These are phyloP conservation scores for Drosophila bipectinata DNA, from an alignment of 1,140 invertebrate species.

Conservation along the genomic window DNA sequence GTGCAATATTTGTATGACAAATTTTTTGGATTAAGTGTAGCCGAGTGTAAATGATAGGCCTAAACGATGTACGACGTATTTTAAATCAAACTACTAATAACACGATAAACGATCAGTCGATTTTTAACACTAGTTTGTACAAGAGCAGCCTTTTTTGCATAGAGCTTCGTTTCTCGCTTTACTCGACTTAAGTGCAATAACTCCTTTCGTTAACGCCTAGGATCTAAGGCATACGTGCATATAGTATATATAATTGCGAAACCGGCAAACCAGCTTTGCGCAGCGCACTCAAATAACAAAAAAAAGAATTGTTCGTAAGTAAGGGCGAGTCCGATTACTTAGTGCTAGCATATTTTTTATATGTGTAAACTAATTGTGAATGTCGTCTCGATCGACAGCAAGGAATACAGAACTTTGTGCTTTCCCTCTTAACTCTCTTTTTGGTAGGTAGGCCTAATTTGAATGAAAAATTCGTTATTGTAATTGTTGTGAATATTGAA, in stretches of 20 bases:
- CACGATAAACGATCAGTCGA: slow-evolving; percentile 54
- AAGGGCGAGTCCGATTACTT: slow-evolving; percentile 42
- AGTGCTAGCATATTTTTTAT: slow-evolving; percentile 79
- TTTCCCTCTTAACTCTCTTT: slow-evolving; percentile 75
- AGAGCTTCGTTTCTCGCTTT: slow-evolving; percentile 75
- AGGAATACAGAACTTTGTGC: slow-evolving; percentile 58
- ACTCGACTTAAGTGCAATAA: slow-evolving; percentile 76
- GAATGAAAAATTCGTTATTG: slow-evolving; percentile 78
- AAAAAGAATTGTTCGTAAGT: slow-evolving; percentile 42
- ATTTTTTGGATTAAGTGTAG: slow-evolving; percentile 76
- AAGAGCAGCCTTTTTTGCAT: slow-evolving; percentile 78
- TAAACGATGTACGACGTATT: slow-evolving; percentile 44
- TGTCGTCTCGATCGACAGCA: slow-evolving; percentile 48
- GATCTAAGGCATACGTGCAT: slow-evolving; percentile 20
- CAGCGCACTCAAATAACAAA: slow-evolving; percentile 12
- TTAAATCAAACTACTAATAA: slow-evolving; percentile 45
- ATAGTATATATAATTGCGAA: slow-evolving; percentile 15
- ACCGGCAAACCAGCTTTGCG: slow-evolving; percentile 47
- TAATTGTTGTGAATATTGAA: slow-evolving; percentile 82
- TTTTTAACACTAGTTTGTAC: slow-evolving; percentile 78
- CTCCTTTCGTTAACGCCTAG: slow-evolving; percentile 69
- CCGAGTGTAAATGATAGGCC: slow-evolving; percentile 66
- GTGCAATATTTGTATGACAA: slow-evolving; percentile 83
- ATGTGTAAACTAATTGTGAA: slow-evolving; percentile 76
- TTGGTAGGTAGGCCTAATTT: slow-evolving; percentile 81